Evolutionary conservation across 2,888 invertebrate species (phyloP).

Genomic region (Acleris cristana): DNA sequence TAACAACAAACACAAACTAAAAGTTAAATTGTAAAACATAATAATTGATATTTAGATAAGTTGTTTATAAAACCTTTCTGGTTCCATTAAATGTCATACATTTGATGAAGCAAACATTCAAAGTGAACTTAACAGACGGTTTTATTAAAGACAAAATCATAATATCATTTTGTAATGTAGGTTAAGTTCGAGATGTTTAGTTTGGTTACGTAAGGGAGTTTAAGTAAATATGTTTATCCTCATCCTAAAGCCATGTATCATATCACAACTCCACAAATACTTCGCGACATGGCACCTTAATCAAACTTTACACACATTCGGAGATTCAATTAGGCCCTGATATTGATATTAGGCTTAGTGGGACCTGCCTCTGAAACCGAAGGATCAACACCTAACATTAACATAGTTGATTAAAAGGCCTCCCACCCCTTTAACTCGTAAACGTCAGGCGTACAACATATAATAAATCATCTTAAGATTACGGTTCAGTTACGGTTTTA

Average conservation of each 20-base stretch:
- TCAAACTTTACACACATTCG: conserved; percentile 71
- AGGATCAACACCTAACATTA: conserved; percentile 79
- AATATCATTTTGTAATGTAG: background rate
- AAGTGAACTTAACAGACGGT: too few species aligned
- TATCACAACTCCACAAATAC: conserved; percentile 45
- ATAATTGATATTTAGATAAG: too few species aligned
- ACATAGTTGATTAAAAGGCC: conserved; percentile 83
- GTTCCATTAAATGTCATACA: too few species aligned
- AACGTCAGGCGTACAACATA: conserved; percentile 78
- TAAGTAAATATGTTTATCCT: background rate
- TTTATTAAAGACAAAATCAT: background rate
- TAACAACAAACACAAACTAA: too few species aligned
- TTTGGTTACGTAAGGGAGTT: conserved; percentile 1
- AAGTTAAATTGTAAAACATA: too few species aligned
- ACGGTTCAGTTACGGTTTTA: conserved; percentile 71
- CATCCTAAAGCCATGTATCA: conserved; percentile 18
- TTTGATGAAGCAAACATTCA: too few species aligned
- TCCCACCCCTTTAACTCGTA: conserved; percentile 78
- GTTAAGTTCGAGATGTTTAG: background rate
- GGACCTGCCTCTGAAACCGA: conserved; percentile 56
- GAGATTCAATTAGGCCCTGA: conserved; percentile 75
- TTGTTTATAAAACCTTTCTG: too few species aligned
- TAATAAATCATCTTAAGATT: conserved; percentile 83
- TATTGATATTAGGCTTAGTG: conserved; percentile 74
- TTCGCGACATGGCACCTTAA: conserved; percentile 57